phyloP scores from a whole-genome alignment of 2,888 invertebrate genomes.

The Nudaria mundana region DNA sequence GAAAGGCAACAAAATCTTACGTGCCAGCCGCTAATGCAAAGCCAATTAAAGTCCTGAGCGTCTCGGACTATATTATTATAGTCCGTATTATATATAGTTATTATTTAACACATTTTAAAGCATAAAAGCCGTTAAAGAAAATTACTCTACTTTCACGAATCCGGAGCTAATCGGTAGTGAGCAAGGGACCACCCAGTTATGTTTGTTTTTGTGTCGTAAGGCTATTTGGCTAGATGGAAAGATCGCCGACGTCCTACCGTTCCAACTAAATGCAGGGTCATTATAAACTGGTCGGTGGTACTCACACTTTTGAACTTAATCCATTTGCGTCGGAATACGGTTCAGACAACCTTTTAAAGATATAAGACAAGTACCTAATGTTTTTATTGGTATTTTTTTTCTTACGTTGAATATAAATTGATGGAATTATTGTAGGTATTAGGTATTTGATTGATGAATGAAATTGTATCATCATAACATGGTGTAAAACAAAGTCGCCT shows the following conservation, averaged over 20 bases:
- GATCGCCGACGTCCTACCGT: constrained; percentile 27
- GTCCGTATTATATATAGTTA: too few species aligned
- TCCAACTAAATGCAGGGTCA: constrained; percentile 36
- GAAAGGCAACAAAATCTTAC: too few species aligned
- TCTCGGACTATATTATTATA: too few species aligned
- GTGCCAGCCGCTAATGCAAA: too few species aligned
- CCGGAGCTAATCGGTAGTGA: constrained; percentile 32
- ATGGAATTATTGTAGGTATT: too few species aligned
- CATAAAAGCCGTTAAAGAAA: constrained; percentile 36
- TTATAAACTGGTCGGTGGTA: constrained; percentile 33
- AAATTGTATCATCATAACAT: too few species aligned
- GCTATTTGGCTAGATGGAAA: constrained; percentile 36
- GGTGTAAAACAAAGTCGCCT: too few species aligned
- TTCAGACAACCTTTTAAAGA: constrained; percentile 34
- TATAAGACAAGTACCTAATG: constrained; percentile 23
- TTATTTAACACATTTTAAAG: constrained; percentile 8
- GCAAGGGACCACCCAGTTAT: constrained; percentile 53
- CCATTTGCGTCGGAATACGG: constrained; percentile 38
- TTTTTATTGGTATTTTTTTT: constrained; percentile 12
- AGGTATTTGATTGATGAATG: too few species aligned
- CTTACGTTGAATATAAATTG: neutral
- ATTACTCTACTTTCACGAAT: constrained; percentile 38
- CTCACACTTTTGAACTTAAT: constrained; percentile 49
- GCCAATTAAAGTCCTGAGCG: too few species aligned
- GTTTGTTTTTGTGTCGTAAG: constrained; percentile 56